These are phyloP conservation scores for Anabacerthia variegaticeps DNA, from an alignment of 2,797 vertebrate genomes.

Conservation along the genomic window DNA sequence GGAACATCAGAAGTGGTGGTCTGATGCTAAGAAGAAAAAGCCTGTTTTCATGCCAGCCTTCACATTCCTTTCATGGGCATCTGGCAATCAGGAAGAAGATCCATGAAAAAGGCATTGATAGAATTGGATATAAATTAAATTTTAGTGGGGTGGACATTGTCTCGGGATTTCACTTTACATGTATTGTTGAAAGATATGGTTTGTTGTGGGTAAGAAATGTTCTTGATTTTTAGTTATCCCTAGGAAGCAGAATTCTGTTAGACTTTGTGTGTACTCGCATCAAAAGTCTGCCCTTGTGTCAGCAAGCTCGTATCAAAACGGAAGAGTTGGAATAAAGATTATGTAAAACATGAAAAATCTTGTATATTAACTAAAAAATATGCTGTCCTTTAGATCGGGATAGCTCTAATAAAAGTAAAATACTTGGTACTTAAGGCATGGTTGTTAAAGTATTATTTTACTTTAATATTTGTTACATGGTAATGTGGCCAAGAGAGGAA, in stretches of 20 bases:
- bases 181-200: not conserved
- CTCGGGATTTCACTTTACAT: not conserved
- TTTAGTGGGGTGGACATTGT: not conserved
- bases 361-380: not conserved
- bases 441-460: not conserved
- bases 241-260: not conserved
- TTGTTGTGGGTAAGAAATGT: not conserved
- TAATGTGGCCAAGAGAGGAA: not conserved
- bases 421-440: not conserved
- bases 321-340: not conserved
- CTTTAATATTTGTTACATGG: not conserved
- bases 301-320: not conserved
- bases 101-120: not conserved
- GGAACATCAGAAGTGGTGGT: not conserved
- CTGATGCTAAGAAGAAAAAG: not conserved
- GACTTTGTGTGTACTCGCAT: not conserved
- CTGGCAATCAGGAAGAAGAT: not conserved
- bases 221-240: not conserved
- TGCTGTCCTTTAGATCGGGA: not conserved
- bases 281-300: not conserved
- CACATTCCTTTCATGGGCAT: not conserved
- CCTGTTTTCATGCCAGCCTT: not conserved
- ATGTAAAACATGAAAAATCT: accelerated
- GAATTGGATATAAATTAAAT: not conserved
- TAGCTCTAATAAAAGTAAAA: not conserved